These are phyloP conservation scores for Euclidia mi DNA, from an alignment of 2,888 invertebrate species.

Conservation along the genomic window DNA sequence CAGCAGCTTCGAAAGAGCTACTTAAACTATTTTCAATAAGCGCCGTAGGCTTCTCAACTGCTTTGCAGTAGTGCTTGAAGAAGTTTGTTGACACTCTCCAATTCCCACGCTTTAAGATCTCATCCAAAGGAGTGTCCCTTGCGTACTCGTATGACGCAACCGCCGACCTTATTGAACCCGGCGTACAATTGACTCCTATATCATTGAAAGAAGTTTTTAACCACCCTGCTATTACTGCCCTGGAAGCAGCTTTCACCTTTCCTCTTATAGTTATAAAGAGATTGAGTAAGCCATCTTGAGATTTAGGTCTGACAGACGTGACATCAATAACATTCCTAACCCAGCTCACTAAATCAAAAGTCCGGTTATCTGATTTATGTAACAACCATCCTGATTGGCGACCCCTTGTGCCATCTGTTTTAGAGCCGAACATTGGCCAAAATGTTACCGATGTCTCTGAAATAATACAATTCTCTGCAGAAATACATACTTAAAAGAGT, in stretches of 20 bases:
- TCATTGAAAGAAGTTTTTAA: conserved; percentile 4
- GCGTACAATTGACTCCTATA: conserved; percentile 15
- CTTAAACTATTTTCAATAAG: too few species aligned
- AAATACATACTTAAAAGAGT: too few species aligned
- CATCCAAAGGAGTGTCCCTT: too few species aligned
- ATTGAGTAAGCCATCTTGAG: neutral
- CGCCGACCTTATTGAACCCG: conserved; percentile 24
- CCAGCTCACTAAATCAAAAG: conserved; percentile 30
- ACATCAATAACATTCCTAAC: too few species aligned
- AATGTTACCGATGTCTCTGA: too few species aligned
- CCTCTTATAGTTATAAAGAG: neutral
- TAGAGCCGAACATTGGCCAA: conserved; percentile 45
- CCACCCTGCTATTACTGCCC: conserved; percentile 7
- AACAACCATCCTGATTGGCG: too few species aligned
- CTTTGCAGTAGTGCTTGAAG: conserved; percentile 24
- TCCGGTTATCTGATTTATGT: conserved; percentile 39
- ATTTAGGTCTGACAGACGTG: neutral
- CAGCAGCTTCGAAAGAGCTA: conserved; percentile 18
- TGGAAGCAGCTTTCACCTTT: too few species aligned
- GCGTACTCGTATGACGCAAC: conserved; percentile 19
- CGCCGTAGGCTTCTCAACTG: too few species aligned
- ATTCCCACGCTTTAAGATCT: conserved; percentile 18
- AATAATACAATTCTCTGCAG: too few species aligned
- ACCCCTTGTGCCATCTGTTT: conserved; percentile 33
- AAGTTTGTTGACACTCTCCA: conserved; percentile 21